A percentile compares a stretch with the other conserved stretches of the same genome.
Conservation (phyloP, 2,113 vertebrate species). For the Tympanuchus pallidicinctus region DNA sequence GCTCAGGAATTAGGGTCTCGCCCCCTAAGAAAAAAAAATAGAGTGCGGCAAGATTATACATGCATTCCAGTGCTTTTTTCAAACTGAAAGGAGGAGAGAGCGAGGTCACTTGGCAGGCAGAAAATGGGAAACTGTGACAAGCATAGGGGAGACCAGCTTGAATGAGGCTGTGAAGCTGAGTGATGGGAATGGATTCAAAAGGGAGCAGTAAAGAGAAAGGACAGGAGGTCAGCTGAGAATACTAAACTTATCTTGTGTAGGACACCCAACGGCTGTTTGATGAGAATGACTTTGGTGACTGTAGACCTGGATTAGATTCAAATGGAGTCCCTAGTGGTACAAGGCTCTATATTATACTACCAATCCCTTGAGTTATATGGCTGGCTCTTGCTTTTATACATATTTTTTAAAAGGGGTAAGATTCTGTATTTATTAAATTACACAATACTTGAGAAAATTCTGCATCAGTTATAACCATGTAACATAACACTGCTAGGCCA, state of each 20-base stretch:
- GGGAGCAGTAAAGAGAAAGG: conserved; percentile 65
- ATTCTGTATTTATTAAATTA: conserved; percentile 45
- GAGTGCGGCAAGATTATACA: not conserved
- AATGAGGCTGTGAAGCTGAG: conserved; percentile 69
- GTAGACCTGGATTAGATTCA: conserved; percentile 67
- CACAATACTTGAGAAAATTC: conserved; percentile 43
- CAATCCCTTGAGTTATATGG: not conserved
- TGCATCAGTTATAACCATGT: conserved; percentile 36
- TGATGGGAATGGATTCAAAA: conserved; percentile 68
- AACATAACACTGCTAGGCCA: conserved; percentile 46
- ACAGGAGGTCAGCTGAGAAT: conserved; percentile 70
- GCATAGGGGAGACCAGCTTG: conserved; percentile 30
- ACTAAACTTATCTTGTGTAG: conserved; percentile 60
- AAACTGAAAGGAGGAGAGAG: conserved; percentile 30
- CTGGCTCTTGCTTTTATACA: not conserved
- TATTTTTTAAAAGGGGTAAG: conserved; percentile 8
- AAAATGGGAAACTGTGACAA: conserved; percentile 53
- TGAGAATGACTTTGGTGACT: conserved; percentile 68
- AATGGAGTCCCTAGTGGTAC: conserved; percentile 17
- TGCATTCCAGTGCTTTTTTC: conserved; percentile 1
- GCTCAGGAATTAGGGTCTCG: not conserved
- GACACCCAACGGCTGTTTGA: conserved; percentile 55
- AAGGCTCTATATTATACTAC: not conserved
- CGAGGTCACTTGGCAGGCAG: conserved; percentile 57
- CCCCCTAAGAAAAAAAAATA: not conserved